phyloP scores from a whole-genome alignment of 2,113 vertebrate genomes.

The Labeo catla region DNA sequence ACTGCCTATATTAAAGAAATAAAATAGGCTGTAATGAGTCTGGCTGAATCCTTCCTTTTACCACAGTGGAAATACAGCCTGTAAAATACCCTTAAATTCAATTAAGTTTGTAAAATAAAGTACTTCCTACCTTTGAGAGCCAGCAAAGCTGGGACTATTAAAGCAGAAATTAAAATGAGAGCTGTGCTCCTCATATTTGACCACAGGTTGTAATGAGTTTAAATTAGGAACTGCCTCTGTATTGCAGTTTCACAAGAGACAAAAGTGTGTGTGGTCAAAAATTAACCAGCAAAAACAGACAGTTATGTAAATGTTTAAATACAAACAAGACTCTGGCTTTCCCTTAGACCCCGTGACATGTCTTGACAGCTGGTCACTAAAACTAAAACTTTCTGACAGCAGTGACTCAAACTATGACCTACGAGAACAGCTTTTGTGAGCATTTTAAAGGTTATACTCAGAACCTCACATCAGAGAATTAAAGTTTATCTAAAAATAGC shows the following conservation, averaged over 20 bases:
- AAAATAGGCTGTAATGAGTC: background rate
- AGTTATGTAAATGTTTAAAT: conserved; percentile 46
- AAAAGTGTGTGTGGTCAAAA: conserved; percentile 34
- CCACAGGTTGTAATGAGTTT: background rate
- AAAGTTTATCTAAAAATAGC: background rate
- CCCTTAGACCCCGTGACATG: background rate
- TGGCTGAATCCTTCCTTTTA: background rate
- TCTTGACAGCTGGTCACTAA: background rate
- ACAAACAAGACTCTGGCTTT: conserved; percentile 43
- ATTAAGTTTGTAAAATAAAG: background rate
- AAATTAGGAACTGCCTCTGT: background rate
- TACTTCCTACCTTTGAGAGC: conserved; percentile 47
- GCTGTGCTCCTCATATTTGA: conserved; percentile 38
- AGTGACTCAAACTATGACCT: background rate
- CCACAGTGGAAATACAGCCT: background rate
- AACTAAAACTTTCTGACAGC: background rate
- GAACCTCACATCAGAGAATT: background rate
- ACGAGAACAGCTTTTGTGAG: background rate
- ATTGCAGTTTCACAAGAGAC: background rate
- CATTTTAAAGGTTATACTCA: background rate
- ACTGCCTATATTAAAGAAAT: background rate
- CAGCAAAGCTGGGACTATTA: conserved; percentile 16
- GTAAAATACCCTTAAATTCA: background rate
- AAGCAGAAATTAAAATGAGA: conserved; percentile 35
- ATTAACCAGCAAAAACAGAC: conserved; percentile 46